Conservation (phyloP, 2,888 invertebrate genomes). For the Digitonthophagus gazella region DNA sequence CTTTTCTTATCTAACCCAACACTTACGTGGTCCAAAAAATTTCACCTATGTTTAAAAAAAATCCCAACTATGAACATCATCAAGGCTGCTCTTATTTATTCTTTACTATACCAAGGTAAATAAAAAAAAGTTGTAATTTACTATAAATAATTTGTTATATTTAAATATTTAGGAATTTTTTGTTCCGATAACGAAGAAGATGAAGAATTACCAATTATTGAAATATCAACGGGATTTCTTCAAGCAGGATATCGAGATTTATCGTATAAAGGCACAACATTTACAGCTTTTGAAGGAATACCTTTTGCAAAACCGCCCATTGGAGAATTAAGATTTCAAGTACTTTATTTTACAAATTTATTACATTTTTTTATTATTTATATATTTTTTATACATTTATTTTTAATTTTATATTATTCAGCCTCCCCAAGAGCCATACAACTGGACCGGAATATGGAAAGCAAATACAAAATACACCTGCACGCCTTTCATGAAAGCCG, state of each 20-base stretch:
- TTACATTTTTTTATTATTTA: too few species aligned
- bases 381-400: too few species aligned
- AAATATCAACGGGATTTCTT: neutral
- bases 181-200: neutral
- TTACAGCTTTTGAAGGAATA: neutral
- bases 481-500: neutral
- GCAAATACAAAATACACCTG: neutral
- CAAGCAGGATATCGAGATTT: neutral
- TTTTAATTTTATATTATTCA: neutral
- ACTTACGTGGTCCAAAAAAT: neutral
- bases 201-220: neutral
- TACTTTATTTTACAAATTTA: too few species aligned
- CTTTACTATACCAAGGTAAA: neutral
- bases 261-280: neutral
- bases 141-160: too few species aligned
- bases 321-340: neutral
- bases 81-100: neutral
- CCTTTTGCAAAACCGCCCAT: neutral
- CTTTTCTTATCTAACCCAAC: neutral
- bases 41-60: neutral
- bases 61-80: neutral
- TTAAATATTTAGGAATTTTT: too few species aligned
- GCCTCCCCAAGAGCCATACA: neutral
- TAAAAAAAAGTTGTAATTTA: too few species aligned
- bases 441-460: neutral